Conservation (phyloP, 2,113 vertebrate species). For the Labrus mixtus region DNA sequence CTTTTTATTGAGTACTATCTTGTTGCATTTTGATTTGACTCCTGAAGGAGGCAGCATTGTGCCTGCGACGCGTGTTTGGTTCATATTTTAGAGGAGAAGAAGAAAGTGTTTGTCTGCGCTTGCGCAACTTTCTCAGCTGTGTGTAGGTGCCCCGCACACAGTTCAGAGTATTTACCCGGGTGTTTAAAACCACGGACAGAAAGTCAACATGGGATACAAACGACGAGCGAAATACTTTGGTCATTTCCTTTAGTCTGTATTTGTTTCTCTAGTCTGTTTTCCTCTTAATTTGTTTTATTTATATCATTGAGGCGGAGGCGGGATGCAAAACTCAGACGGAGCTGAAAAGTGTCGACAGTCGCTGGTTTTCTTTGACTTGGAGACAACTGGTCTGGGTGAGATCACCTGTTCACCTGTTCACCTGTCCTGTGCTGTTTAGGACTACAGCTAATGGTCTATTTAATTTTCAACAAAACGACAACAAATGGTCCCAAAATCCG, state of each 20-base stretch:
- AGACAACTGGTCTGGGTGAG: slow-evolving; percentile 81
- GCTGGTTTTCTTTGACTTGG: slow-evolving; percentile 82
- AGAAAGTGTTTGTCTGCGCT: not conserved
- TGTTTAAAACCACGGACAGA: not conserved
- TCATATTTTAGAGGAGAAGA: not conserved
- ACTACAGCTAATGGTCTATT: too few relatives aligned
- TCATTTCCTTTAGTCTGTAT: not conserved
- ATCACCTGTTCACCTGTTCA: not conserved
- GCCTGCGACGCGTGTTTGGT: too few relatives aligned
- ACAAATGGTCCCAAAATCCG: too few relatives aligned
- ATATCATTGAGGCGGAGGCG: not conserved
- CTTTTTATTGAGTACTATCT: not conserved
- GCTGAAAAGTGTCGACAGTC: not conserved
- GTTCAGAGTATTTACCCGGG: too few relatives aligned
- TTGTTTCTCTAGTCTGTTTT: not conserved
- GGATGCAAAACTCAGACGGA: slow-evolving; percentile 25
- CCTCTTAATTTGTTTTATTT: not conserved
- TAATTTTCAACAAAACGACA: too few relatives aligned
- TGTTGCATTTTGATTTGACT: not conserved
- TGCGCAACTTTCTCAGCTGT: not conserved
- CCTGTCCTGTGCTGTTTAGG: not conserved
- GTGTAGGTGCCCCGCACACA: too few relatives aligned
- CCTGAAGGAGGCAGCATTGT: slow-evolving; percentile 8
- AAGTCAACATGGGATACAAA: not conserved
- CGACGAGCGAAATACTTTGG: too few relatives aligned